Percentiles rank a stretch among this genome's conserved stretches.
Conservation (phyloP, 1,140 invertebrate genomes). For the Drosophila auraria region DNA sequence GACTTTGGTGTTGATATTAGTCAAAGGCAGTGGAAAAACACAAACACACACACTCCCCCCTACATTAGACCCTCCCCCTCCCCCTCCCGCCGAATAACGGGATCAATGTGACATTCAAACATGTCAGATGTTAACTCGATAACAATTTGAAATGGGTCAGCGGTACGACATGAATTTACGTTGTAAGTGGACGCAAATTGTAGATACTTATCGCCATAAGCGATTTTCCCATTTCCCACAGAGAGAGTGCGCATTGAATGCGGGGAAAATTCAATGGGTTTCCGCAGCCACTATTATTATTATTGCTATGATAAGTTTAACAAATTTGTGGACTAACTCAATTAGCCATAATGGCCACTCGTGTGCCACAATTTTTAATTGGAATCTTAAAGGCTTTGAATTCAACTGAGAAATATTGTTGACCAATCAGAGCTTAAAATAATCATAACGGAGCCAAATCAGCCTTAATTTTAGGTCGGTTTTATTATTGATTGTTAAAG, state of each 20-base stretch:
- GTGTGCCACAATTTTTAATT: too few relatives aligned
- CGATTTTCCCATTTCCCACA: not conserved
- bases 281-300: not conserved
- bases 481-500: too few relatives aligned
- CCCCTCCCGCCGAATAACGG: slow-evolving; percentile 47
- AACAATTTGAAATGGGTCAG: slow-evolving; percentile 65
- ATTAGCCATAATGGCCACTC: too few relatives aligned
- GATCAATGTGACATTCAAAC: slow-evolving; percentile 69
- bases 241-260: slow-evolving; percentile 1
- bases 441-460: too few relatives aligned
- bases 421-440: too few relatives aligned
- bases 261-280: not conserved
- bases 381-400: too few relatives aligned
- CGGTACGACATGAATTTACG: slow-evolving; percentile 36
- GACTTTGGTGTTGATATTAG: slow-evolving; percentile 46
- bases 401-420: too few relatives aligned
- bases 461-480: too few relatives aligned
- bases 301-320: slow-evolving; percentile 8
- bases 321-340: not conserved
- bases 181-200: slow-evolving; percentile 34
- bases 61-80: not conserved
- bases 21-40: slow-evolving; percentile 38
- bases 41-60: slow-evolving; percentile 14
- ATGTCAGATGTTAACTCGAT: slow-evolving; percentile 59
- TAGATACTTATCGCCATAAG: slow-evolving; percentile 19